Conservation (phyloP, 2,797 vertebrate species). For the Tokudaia tokunoshimensis region DNA sequence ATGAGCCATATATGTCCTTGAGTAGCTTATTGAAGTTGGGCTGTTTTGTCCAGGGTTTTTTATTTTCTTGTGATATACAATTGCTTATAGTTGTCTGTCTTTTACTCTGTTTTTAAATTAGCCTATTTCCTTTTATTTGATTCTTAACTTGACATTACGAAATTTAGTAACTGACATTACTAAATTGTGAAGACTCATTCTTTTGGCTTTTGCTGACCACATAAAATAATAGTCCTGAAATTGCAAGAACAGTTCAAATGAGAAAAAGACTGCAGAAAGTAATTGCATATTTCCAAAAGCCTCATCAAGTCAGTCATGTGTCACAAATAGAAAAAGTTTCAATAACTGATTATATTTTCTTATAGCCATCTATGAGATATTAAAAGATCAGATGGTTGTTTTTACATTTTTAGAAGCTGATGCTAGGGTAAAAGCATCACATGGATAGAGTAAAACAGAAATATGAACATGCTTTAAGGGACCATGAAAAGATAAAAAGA, state of each 20-base stretch:
- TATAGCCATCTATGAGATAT: neutral
- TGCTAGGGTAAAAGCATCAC: neutral
- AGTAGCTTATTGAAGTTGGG: neutral
- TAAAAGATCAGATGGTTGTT: neutral
- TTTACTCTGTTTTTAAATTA: conserved; percentile 20
- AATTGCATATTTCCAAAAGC: neutral
- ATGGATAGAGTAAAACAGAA: neutral
- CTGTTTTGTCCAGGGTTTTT: neutral
- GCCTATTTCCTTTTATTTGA: conserved; percentile 43
- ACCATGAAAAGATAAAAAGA: neutral
- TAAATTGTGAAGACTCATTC: conserved; percentile 36
- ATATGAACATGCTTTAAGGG: neutral
- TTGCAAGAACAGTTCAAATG: conserved; percentile 45
- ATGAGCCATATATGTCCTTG: neutral
- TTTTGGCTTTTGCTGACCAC: conserved; percentile 56
- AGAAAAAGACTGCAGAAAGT: conserved; percentile 35
- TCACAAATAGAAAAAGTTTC: conserved; percentile 17
- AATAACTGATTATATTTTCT: neutral
- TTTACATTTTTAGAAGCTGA: neutral
- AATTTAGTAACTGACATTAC: conserved; percentile 8
- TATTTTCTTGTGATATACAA: conserved; percentile 6
- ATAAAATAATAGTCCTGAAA: conserved; percentile 61
- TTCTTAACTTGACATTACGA: conserved; percentile 43
- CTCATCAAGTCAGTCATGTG: neutral
- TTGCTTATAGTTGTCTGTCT: neutral